A percentile compares a stretch with the other conserved stretches of the same genome.
These are phyloP conservation scores for Halichondria panicea DNA, from an alignment of 37 sponge, comb jelly and placozoan species.

Conservation along the genomic window DNA sequence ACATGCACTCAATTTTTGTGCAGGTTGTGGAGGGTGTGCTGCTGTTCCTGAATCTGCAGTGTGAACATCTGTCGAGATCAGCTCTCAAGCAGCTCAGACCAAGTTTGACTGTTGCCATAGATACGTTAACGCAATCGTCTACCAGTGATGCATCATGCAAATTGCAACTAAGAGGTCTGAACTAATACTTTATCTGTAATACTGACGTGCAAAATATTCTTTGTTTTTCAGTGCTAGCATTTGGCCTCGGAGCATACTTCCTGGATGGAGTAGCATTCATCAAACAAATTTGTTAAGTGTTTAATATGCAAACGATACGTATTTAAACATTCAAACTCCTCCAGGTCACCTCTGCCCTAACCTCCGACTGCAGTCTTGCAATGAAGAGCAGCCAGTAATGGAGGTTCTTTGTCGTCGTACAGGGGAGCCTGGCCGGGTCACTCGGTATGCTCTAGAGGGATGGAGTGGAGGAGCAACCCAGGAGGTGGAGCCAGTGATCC, in stretches of 20 bases:
- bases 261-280: constrained; percentile 39
- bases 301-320: neutral
- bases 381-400: neutral
- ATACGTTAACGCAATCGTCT: neutral
- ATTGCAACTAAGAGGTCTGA: too few species aligned
- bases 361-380: neutral
- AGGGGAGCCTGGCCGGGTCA: constrained; percentile 4
- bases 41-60: constrained; percentile 13
- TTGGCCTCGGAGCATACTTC: constrained; percentile 23
- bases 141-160: neutral
- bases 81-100: neutral
- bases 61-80: neutral
- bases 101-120: neutral
- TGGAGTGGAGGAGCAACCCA: neutral
- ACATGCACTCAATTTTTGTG: neutral
- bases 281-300: constrained; percentile 23
- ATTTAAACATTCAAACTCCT: neutral
- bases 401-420: constrained; percentile 2
- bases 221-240: neutral
- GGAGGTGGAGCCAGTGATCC: neutral
- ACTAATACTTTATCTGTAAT: too few species aligned
- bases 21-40: constrained; percentile 21
- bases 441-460: neutral
- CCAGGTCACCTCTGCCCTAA: neutral
- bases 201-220: neutral